Percentiles rank a stretch among this genome's conserved stretches.
Conservation (phyloP, 2,888 invertebrate species). For the Chrysodeixis includens region DNA sequence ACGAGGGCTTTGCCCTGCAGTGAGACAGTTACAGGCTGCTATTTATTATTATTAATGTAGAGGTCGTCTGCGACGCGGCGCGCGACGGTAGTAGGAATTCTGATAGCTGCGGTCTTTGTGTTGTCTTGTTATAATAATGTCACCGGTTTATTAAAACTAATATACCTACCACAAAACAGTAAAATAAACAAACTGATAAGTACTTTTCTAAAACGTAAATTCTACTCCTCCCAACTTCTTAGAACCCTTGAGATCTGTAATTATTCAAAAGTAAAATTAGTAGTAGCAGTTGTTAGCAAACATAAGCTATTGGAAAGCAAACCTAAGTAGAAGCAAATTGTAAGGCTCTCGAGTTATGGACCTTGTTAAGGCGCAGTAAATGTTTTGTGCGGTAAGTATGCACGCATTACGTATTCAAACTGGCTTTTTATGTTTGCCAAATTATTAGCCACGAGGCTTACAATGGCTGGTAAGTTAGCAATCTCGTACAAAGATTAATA, state of each 20-base stretch:
- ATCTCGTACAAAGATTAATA: constrained; percentile 69
- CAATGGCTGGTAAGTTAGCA: constrained; percentile 60
- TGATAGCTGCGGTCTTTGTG: not conserved
- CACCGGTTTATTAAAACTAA: not conserved
- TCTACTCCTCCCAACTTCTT: not conserved
- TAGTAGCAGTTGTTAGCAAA: not conserved
- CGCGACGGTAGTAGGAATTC: not conserved
- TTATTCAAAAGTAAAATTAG: not conserved
- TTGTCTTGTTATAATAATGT: not conserved
- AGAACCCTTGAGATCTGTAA: not conserved
- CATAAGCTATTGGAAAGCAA: constrained; percentile 2
- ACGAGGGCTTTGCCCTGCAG: not conserved
- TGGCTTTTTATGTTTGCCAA: constrained; percentile 29
- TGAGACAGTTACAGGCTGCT: not conserved
- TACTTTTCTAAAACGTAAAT: too few species aligned
- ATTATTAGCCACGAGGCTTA: constrained; percentile 30
- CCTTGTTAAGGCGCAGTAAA: not conserved
- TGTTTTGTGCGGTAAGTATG: not conserved
- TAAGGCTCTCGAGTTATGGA: not conserved
- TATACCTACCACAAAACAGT: not conserved
- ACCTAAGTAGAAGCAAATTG: not conserved
- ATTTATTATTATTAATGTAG: not conserved
- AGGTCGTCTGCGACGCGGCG: not conserved
- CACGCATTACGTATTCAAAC: not conserved
- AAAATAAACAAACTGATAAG: too few species aligned